Evolutionary conservation across 1,140 invertebrate genomes (phyloP).

Genomic region (Heliothis virescens): DNA sequence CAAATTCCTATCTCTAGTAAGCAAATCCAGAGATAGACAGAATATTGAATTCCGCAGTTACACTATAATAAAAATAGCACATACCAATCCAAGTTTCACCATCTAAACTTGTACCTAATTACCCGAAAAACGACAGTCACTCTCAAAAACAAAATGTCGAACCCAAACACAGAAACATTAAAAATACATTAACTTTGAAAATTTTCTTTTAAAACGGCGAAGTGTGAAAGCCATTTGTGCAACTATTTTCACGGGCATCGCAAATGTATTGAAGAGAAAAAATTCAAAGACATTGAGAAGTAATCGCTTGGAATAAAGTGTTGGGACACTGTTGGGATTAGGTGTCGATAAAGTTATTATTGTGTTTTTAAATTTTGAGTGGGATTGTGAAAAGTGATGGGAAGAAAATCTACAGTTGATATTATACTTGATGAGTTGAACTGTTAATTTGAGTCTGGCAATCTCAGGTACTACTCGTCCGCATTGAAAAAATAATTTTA

Average conservation of each 20-base stretch:
- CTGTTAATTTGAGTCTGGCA: too few species aligned
- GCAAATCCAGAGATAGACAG: too few species aligned
- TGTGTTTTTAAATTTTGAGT: background rate
- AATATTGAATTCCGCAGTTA: too few species aligned
- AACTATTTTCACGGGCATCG: constrained; percentile 37
- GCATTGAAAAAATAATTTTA: too few species aligned
- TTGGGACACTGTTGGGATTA: constrained; percentile 31
- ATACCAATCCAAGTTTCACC: too few species aligned
- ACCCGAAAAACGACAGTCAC: background rate
- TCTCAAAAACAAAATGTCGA: background rate
- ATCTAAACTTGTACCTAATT: background rate
- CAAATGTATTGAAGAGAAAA: constrained; percentile 35
- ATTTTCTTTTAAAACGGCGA: constrained; percentile 3
- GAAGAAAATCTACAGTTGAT: too few species aligned
- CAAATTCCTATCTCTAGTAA: too few species aligned
- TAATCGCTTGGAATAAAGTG: constrained; percentile 48
- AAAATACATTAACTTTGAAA: constrained; percentile 10
- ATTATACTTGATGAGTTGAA: too few species aligned
- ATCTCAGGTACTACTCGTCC: too few species aligned
- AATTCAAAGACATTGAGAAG: constrained; percentile 22
- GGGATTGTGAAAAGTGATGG: too few species aligned
- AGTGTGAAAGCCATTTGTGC: constrained; percentile 31
- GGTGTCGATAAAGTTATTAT: background rate
- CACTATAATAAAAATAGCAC: too few species aligned
- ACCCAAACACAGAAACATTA: constrained; percentile 13